Base-by-base conservation (phyloP, 1,140 invertebrate species). In the Drosophila bocki region DNA sequence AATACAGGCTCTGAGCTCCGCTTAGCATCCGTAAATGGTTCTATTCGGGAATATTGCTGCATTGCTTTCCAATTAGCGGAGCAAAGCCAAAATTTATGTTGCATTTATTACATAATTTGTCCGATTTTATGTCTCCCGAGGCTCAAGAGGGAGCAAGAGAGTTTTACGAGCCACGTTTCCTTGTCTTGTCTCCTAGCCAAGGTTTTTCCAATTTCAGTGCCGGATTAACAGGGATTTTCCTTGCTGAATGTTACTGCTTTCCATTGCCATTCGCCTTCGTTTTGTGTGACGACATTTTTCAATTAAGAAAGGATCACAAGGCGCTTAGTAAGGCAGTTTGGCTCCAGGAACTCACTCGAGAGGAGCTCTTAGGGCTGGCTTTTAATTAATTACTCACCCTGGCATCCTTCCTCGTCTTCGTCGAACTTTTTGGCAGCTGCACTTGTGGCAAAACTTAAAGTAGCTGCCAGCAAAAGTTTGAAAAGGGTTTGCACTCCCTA, bases 51-150 rank as follows among this genome's bases (percentile, higher is more conserved):
- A 63, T 84, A 56, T 78, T 71, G 68, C 60, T 71, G 84, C 82
- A 85, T 88, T 75, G 81, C 85, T 90, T 90, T 90, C 85, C 85
- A 90, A 88, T 88, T 88, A 88, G 84, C 83, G 69, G 56, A 77
- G 75, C 37, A 90, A 90, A 84, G 86, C 72, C 81, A 85, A 81
- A 90, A 85, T 90, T 90, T 82, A 91, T 90, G 85, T 85, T 90
- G 85, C 85, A 90, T 90, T 90, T 90, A 90, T 90, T 90, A 90
- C 85, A 90, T 90, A 90, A 90, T 90, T 91, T 85, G 69, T 88
- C 76, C 61, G 80, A 87, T 87, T 87, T 87, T 83, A 87, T 83
- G 68, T 65, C 53, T 56, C 35, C 19, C 45, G 48, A 82, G 78
- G 86, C 78, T 90, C 75, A 76, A 78, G 54, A 2, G 47, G 26